Base-by-base conservation (phyloP, 2,797 vertebrate species). In the Poeciliopsis infans region DNA sequence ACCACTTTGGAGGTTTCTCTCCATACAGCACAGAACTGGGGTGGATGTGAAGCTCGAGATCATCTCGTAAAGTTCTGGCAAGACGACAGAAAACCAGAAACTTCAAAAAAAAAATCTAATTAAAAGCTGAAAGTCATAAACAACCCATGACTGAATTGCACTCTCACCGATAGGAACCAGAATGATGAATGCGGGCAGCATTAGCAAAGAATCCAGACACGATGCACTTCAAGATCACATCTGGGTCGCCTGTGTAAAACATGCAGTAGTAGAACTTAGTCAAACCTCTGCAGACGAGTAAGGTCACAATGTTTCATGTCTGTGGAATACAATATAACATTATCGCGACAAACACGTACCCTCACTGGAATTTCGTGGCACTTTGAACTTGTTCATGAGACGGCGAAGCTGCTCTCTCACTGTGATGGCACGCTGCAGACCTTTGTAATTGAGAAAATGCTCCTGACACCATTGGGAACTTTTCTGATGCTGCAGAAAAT, bases 401-500 rank as follows among this genome's bases (percentile, higher is more conserved):
- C 98, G 97, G 36, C 98, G 96, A 88, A 99, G 94, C 88, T 99
- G 98, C 87, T 99, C 98, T 83, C 98, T 95, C n/a, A 99, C 97
- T 0, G 97, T 95, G 55, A 94, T 90, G 1, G 98, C 97, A 79
- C 98, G 96, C 79, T 97, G 93, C 25, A 99, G 97, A 39, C 98
- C 98, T 89, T 99, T 99, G 93, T 99, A 99, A 90, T 99, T 98
- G 68, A 99, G 96, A 92, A 98, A 99, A 89, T 97, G 98, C 2
- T 99, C 97, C 93, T 99, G 98, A 91, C 98, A 99, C 98, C 98
- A 99, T 88, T 98, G 97, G 75, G 98, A 99, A 92, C 94, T 99
- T 93, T 98, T 99, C 94, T 96, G 98, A 92, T 99, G 97, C 98
- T 99, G 88, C 72, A 83, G 47, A 66, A 77, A 71, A 72, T 18